These are phyloP conservation scores for Thalassoma bifasciatum DNA, from an alignment of 2,113 vertebrate species.

Conservation along the genomic window DNA sequence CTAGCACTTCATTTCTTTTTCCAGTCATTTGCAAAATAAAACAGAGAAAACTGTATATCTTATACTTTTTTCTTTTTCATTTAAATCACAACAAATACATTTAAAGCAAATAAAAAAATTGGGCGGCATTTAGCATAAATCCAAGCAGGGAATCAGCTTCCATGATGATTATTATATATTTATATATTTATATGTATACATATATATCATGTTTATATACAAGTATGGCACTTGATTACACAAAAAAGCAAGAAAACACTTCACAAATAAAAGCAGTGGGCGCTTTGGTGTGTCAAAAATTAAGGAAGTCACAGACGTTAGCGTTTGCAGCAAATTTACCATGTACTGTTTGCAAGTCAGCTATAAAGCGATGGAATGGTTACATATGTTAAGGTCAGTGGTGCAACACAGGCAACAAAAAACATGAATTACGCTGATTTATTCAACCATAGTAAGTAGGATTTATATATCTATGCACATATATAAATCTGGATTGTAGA, in stretches of 20 bases:
- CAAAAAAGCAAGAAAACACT: slow-evolving; percentile 82
- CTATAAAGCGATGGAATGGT: slow-evolving; percentile 84
- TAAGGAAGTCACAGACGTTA: slow-evolving; percentile 85
- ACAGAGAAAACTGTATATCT: slow-evolving; percentile 64
- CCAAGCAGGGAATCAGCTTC: slow-evolving; percentile 85
- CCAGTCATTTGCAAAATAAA: slow-evolving; percentile 77
- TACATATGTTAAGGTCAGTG: slow-evolving; percentile 93
- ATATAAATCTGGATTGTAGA: slow-evolving; percentile 72
- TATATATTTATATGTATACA: slow-evolving; percentile 81
- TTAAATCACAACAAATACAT: slow-evolving; percentile 84
- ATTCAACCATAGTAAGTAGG: slow-evolving; percentile 64
- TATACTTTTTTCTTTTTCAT: slow-evolving; percentile 51
- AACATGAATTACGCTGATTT: slow-evolving; percentile 81
- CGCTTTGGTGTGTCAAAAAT: slow-evolving; percentile 87
- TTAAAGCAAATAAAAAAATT: slow-evolving; percentile 77
- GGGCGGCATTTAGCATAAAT: slow-evolving; percentile 82
- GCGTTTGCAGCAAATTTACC: slow-evolving; percentile 81
- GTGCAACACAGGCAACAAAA: slow-evolving; percentile 91
- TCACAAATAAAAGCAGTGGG: slow-evolving; percentile 85
- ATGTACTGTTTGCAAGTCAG: slow-evolving; percentile 79
- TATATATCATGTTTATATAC: slow-evolving; percentile 84
- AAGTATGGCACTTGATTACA: slow-evolving; percentile 90
- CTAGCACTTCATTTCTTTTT: slow-evolving; percentile 76
- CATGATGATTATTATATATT: slow-evolving; percentile 82
- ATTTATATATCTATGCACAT: slow-evolving; percentile 71